Evolutionary conservation across 2,113 vertebrate species (phyloP).

Genomic region (Thamnophis sirtalis): DNA sequence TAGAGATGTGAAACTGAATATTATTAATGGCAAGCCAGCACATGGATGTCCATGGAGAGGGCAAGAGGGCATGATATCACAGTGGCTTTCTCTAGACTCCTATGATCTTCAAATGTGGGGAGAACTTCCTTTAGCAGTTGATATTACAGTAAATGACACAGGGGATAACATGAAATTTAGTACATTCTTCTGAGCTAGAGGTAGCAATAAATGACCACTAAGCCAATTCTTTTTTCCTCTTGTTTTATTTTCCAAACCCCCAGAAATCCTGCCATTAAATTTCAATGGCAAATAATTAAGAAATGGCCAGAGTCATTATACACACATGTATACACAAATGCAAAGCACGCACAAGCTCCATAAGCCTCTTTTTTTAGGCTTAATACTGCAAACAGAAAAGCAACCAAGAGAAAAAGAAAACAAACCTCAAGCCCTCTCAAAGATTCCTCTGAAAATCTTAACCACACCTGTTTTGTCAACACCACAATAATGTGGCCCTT

Average conservation of each 20-base stretch:
- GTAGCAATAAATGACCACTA: not conserved
- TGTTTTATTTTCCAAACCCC: not conserved
- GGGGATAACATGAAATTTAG: too few relatives aligned
- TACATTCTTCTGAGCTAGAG: not conserved
- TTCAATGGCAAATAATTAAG: not conserved
- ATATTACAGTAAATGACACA: not conserved
- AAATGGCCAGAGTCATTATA: not conserved
- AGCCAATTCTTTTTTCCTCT: not conserved
- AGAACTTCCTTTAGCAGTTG: too few relatives aligned
- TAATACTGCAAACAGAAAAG: not conserved
- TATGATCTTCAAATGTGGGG: too few relatives aligned
- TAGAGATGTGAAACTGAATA: not conserved
- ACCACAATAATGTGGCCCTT: not conserved
- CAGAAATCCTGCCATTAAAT: not conserved
- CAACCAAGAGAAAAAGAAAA: not conserved
- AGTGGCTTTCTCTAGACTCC: not conserved
- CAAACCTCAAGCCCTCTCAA: not conserved
- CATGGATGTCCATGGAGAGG: not conserved
- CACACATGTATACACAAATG: not conserved
- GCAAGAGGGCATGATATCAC: not conserved
- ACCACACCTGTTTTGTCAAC: not conserved
- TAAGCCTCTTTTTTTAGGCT: not conserved
- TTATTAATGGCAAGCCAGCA: not conserved
- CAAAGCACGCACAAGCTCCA: not conserved
- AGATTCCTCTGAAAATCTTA: not conserved